Base-by-base conservation (phyloP, 2,113 vertebrate species). In the Lophura nycthemera region DNA sequence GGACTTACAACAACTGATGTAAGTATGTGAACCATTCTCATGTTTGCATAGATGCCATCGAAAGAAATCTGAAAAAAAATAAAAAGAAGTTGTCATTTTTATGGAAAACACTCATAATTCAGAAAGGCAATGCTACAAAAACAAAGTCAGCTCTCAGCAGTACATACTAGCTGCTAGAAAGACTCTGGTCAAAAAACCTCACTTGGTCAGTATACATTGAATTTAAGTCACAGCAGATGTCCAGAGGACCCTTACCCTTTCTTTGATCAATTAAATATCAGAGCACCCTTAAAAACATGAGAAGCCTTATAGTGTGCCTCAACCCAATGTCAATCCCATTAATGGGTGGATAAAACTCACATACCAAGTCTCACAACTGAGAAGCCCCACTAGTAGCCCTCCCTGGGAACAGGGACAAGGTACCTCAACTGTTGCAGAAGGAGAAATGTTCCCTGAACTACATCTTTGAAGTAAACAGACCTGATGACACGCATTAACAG, bases 21-120 rank as follows among this genome's bases (percentile, higher is more conserved):
- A 95, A 99, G 98, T 95, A 99, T 98, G 96, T 99, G 99, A 98
- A 99, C 99, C 99, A 99, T 99, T 98, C 99, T 98, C 98, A 99
- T 99, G 96, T 99, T 99, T 98, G 99, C 99, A 98, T 99, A 99
- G 97, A 99, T 99, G 92, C 99, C 99, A 98, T 99, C 99, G 92
- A 99, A 99, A 96, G 98, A 98, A 96, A 99, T 98, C 99, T 99
- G 97, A 98, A 93, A 93, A 98, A 97, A 93, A 93, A 63, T 89
- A 90, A 94, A 95, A 78, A 48, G 47, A 89, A 70, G 38, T 12
- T 10, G 16, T 70, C 40, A 48, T 34, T 17, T 95, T 63, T 0
- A 69, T 3, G n/a, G 70, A n/a, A 24, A 87, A 76, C 13, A 50
- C 4, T 36, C 45, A 11, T 4, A 50, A 63, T 40, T 57, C 34